Conservation (phyloP, 2,888 invertebrate genomes). For the Synanthedon myopaeformis region DNA sequence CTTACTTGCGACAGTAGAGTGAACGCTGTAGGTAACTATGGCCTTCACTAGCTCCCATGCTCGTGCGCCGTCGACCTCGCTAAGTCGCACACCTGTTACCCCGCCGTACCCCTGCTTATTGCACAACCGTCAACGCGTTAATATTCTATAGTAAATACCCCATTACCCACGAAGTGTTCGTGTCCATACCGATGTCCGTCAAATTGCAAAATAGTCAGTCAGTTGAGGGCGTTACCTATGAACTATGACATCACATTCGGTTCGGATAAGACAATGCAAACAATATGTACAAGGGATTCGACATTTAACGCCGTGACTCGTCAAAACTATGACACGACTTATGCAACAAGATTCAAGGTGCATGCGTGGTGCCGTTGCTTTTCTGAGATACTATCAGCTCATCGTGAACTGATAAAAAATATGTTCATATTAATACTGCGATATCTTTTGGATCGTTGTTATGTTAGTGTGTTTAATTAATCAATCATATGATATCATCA, state of each 20-base stretch:
- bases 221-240: conserved; percentile 41
- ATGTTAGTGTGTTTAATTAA: too few species aligned
- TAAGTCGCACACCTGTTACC: conserved; percentile 56
- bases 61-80: conserved; percentile 26
- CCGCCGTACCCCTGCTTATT: conserved; percentile 26
- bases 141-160: conserved; percentile 30
- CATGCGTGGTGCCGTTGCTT: conserved; percentile 8
- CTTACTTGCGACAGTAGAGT: background rate
- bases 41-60: conserved; percentile 49
- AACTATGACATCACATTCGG: conserved; percentile 51
- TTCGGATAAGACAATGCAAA: conserved; percentile 50
- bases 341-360: conserved; percentile 43
- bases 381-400: too few species aligned
- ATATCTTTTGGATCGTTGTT: too few species aligned
- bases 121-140: conserved; percentile 39
- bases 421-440: too few species aligned
- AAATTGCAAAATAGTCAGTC: conserved; percentile 41
- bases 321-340: conserved; percentile 40
- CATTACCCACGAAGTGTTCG: background rate
- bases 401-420: too few species aligned
- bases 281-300: conserved; percentile 45
- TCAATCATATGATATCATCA: too few species aligned
- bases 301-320: conserved; percentile 53
- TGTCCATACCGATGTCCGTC: conserved; percentile 21
- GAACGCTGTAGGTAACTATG: conserved; percentile 10